Percentiles rank a stretch among this genome's conserved stretches.
These are phyloP conservation scores for Sebastes hubbsi DNA, from an alignment of 2,797 vertebrate genomes.

Conservation along the genomic window DNA sequence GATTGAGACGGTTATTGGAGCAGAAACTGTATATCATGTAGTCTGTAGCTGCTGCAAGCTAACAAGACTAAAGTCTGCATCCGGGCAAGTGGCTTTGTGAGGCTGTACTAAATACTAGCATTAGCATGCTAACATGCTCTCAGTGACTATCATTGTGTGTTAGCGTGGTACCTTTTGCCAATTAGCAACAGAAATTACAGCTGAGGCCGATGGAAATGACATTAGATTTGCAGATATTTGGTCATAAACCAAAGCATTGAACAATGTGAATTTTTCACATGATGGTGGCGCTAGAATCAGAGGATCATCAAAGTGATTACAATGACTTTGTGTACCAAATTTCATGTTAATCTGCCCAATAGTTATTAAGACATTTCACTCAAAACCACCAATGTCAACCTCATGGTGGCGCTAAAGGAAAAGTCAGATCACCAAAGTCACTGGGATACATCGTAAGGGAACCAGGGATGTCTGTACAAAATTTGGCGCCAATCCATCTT, in stretches of 20 bases:
- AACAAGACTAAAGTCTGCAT: not conserved
- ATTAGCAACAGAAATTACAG: not conserved
- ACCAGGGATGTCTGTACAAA: not conserved
- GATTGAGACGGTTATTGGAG: not conserved
- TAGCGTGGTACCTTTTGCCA: not conserved
- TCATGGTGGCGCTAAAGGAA: too few species aligned
- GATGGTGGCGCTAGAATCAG: not conserved
- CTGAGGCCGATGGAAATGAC: not conserved
- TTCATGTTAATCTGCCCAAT: not conserved
- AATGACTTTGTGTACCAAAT: not conserved
- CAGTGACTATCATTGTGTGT: not conserved
- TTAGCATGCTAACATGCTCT: not conserved
- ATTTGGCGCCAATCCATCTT: not conserved
- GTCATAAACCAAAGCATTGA: not conserved
- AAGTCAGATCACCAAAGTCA: not conserved
- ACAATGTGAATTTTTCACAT: not conserved
- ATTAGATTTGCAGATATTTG: not conserved
- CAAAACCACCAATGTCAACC: too few species aligned
- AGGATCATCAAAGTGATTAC: not conserved
- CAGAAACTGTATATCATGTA: not conserved
- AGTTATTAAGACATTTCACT: not conserved
- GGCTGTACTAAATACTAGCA: not conserved
- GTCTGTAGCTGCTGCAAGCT: not conserved
- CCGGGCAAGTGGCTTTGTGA: not conserved
- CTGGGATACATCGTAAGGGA: not conserved